Evolutionary conservation across 2,797 vertebrate genomes (phyloP), one percentile per base, ranked within the genome.

Genomic region (Crocodylus rhombifer): DNA sequence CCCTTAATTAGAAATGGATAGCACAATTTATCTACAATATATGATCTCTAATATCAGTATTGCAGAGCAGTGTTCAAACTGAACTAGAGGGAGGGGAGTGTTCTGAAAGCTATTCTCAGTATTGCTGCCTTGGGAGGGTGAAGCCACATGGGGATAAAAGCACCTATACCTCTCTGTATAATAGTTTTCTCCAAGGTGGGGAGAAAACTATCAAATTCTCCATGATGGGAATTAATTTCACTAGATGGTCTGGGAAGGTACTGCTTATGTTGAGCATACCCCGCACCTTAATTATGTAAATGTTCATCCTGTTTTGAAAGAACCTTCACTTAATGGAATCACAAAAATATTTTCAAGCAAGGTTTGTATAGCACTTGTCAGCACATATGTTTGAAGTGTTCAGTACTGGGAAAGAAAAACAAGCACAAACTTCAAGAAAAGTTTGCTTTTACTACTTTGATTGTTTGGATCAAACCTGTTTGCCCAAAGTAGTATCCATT

Each of bases 391-490:
- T 14, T 30, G n/a, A 62, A 25, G 61, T 12, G n/a, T 67, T 67
- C 20, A 67, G 20, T 69, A 33, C 23, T 33, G 33, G 30, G 36
- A 69, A 36, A 21, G 18, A 23, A 36, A 69, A 69, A 6, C 20
- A 11, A 69, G 18, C 11, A 36, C 33, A 36, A 18, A 69, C 12
- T 69, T 12, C 14, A 5, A 69, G 33, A 21, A 36, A 23, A 69
- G 36, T 13, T 67, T 33, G 57, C 15, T 56, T 64, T 3, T 21
- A 15, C 21, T 90, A 6, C 3, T 14, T 42, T 62, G 55, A 13
- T 61, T 1, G 0, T 6, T 56, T 3, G 2, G 16, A 26, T 78
- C 13, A 1, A 60, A 76, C 30, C 33, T 9, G 0, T 26, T 64
- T 65, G 61, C 20, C 21, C 7, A 4, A 75, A 75, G 73, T 30